Base-by-base conservation (phyloP, 2,797 vertebrate species). In the Hephaestus fuliginosus region DNA sequence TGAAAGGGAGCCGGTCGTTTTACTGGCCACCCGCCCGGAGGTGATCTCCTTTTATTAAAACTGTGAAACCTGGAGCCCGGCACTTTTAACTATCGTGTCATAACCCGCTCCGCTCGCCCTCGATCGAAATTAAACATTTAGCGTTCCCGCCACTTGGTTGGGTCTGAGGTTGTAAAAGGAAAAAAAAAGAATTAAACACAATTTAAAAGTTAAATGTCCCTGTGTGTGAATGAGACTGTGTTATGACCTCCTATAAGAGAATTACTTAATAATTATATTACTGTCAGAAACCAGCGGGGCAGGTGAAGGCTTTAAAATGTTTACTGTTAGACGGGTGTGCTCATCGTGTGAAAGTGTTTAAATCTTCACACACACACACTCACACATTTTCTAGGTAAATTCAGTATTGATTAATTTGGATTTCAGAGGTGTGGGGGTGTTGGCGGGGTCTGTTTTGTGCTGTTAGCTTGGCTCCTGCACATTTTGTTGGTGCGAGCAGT, bases 51-150 rank as follows among this genome's bases (percentile, higher is more conserved):
- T 87, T 90, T 88, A 92, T 91, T 88, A 89, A 89, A 92, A 83
- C 79, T 62, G 82, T 82, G 79, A 90, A 85, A 90, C 79, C 76
- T 39, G 15, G 48, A 86, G 80, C 71, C 74, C 82, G 70, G 70
- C 56, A 82, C 87, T 80, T 89, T 90, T 88, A 88, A 93, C 88
- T 88, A 87, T 69, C 71, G 67, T 81, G 84, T 74, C 88, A 84
- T 89, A 89, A 88, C 80, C 83, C 1, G 53, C 83, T 78, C 70
- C 14, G 55, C 81, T 83, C 68, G 67, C 51, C 76, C 80, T 87
- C 76, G 1, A 80, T 82, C 62, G 20, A 85, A 91, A 93, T 94
- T 71, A 92, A 92, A 89, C 84, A 92, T 92, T 93, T 91, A 91
- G 82, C 7, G 53, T 71, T 74, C 57, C 56, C 18, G 18, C 17